Conservation (phyloP, 2,797 vertebrate genomes). For the Mionectes olivaceus region DNA sequence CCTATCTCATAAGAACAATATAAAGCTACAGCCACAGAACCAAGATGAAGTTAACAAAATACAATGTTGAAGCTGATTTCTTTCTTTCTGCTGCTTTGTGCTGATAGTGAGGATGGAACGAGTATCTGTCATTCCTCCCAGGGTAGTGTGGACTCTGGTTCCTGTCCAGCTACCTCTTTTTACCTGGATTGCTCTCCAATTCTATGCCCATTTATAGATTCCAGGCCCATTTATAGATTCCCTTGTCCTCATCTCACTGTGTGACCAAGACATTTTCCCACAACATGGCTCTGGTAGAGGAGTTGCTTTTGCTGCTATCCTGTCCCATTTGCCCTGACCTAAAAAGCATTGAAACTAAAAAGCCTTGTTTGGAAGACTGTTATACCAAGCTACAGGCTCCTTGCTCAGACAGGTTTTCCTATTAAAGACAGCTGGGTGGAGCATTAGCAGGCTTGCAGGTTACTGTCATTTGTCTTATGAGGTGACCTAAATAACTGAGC, state of each 20-base stretch:
- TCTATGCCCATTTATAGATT: background rate
- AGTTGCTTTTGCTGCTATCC: background rate
- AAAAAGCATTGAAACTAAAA: background rate
- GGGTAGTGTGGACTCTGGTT: background rate
- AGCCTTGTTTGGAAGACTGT: background rate
- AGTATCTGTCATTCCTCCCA: background rate
- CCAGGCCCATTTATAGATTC: no score
- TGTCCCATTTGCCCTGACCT: background rate
- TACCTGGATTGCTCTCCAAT: background rate
- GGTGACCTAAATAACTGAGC: constrained; percentile 40
- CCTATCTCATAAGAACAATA: background rate
- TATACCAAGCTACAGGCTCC: background rate
- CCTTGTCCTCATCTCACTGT: background rate
- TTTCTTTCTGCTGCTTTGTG: background rate
- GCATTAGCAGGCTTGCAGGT: constrained; percentile 6
- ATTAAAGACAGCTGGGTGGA: constrained; percentile 19
- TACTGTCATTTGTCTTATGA: background rate
- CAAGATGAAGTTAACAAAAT: background rate
- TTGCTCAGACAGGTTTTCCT: background rate
- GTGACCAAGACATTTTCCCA: background rate
- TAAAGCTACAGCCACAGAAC: background rate
- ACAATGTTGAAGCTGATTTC: background rate
- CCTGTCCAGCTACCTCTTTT: background rate
- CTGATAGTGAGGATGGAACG: background rate
- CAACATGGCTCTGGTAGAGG: background rate